Conservation (phyloP, 2,113 vertebrate species). For the Chionodraco myersi region DNA sequence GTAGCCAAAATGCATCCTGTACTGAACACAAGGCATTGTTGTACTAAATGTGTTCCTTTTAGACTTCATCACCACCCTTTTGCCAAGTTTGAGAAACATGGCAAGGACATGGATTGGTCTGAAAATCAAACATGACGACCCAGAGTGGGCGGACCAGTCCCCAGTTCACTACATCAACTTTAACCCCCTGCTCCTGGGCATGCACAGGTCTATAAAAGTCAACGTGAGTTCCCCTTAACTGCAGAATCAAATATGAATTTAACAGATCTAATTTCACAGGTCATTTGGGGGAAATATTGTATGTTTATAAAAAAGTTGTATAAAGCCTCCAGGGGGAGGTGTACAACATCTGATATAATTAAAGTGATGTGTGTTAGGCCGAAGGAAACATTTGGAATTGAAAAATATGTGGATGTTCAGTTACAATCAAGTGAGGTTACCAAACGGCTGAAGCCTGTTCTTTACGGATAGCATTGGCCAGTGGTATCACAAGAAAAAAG, state of each 20-base stretch:
- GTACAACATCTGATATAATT: neutral
- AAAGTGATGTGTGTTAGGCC: neutral
- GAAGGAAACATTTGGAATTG: neutral
- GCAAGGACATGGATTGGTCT: conserved; percentile 91
- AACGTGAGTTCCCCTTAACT: conserved; percentile 82
- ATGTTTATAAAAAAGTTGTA: neutral
- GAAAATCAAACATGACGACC: conserved; percentile 72
- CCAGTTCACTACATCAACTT: conserved; percentile 88
- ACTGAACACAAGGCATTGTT: neutral
- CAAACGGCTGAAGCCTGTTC: neutral
- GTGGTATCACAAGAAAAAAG: neutral
- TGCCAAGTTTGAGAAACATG: conserved; percentile 74
- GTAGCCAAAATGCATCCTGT: neutral
- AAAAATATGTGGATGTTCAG: neutral
- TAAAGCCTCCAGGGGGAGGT: neutral
- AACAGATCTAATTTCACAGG: neutral
- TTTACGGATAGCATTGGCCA: neutral
- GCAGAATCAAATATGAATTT: neutral
- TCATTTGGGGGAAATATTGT: neutral
- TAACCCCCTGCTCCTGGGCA: conserved; percentile 88
- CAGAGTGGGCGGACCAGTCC: conserved; percentile 86
- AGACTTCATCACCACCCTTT: conserved; percentile 94
- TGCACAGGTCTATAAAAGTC: conserved; percentile 78
- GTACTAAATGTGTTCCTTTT: conserved; percentile 30
- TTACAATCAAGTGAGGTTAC: neutral